Base-by-base conservation (phyloP, 2,113 vertebrate genomes). In the Anthoscopus minutus region DNA sequence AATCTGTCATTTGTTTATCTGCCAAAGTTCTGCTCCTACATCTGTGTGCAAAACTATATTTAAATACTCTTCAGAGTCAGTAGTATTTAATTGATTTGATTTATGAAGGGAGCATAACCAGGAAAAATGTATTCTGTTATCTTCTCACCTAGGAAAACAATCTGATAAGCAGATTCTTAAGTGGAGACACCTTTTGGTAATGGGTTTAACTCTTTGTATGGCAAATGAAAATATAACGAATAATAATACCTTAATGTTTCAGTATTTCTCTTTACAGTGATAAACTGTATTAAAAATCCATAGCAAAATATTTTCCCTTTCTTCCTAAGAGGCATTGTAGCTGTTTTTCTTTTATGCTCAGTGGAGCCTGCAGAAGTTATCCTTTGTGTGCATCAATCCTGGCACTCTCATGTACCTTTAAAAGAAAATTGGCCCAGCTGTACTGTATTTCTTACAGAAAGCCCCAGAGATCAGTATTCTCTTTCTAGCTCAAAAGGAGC, bases 41-140 rank as follows among this genome's bases (percentile, higher is more conserved):
- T 94, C 81, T 95, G 81, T 79, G 91, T 86, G 82, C 82, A 86
- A 92, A 93, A 91, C 56, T 94, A 64, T 88, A 65, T 89, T 97
- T 96, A 88, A 97, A 96, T 78, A 65, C 21, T 69, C 37, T 94
- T 92, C 74, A n/a, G 65, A 95, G 47, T 61, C 85, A 93, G 67
- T 54, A 92, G 44, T 53, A 70, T 87, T 91, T 96, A 60, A 81
- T 81, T 92, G 57, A 78, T 91, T 64, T 54, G 71, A 88, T 35
- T 82, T 81, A 81, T 80, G 51, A 82, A 78, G 56, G 86, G 45
- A 89, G 78, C 4, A 8, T 25, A 86, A 81, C 47, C 33, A 48
- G 67, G 62, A 72, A 65, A 94, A 92, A 96, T 38, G 53, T 33
- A 83, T 84, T 61, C 72, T 93, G 82, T 94, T 96, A 92, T 91